These are phyloP conservation scores for Brachylomia viminalis DNA, from an alignment of 2,888 invertebrate species.

Conservation along the genomic window DNA sequence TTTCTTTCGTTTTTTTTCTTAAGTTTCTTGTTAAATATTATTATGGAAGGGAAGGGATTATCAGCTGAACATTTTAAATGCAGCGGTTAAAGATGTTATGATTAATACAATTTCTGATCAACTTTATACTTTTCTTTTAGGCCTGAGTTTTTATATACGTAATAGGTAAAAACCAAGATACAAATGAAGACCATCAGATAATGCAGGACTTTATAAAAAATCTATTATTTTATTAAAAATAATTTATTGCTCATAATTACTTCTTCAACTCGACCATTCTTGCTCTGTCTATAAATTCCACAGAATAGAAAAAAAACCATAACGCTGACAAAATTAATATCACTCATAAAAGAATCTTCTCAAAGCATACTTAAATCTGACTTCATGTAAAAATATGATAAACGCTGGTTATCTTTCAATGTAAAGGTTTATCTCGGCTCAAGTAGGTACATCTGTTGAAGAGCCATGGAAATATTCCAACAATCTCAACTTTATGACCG, in stretches of 20 bases:
- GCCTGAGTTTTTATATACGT: not conserved
- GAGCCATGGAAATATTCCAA: constrained; percentile 66
- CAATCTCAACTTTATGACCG: constrained; percentile 67
- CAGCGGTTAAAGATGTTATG: too few relatives aligned
- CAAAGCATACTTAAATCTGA: constrained; percentile 11
- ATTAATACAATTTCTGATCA: not conserved
- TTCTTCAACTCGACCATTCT: not conserved
- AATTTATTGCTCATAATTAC: too few relatives aligned
- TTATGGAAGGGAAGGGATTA: not conserved
- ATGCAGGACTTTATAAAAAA: not conserved
- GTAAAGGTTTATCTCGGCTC: constrained; percentile 45
- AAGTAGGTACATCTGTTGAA: constrained; percentile 56
- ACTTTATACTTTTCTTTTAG: not conserved
- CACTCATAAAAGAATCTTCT: constrained; percentile 14
- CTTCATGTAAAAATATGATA: constrained; percentile 50
- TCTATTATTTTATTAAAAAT: not conserved
- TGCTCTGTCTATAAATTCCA: not conserved
- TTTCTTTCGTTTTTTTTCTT: not conserved
- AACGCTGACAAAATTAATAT: constrained; percentile 21
- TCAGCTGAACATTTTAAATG: not conserved
- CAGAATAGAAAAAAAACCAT: too few relatives aligned
- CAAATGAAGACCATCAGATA: not conserved
- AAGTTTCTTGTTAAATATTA: not conserved
- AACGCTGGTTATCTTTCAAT: constrained; percentile 36
- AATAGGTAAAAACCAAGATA: not conserved